Evolutionary conservation across 2,113 vertebrate species (phyloP).

Genomic region (Anoura caudifer): DNA sequence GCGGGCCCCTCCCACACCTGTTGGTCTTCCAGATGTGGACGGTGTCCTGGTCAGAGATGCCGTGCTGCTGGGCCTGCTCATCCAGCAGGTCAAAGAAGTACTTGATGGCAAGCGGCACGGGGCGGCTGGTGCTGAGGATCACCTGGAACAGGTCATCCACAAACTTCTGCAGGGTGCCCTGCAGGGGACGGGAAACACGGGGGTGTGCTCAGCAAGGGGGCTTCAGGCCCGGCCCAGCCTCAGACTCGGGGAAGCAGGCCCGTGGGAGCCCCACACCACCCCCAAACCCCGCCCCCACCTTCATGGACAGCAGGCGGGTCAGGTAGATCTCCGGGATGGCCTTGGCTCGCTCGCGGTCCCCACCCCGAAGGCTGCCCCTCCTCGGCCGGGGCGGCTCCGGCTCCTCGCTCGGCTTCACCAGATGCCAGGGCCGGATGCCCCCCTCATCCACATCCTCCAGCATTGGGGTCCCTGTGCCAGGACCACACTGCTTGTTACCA

Average conservation of each 20-base stretch:
- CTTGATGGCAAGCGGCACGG: slow-evolving; percentile 95
- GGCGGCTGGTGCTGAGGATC: slow-evolving; percentile 94
- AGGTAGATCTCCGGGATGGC: slow-evolving; percentile 98
- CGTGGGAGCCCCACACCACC: background rate
- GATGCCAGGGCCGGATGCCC: slow-evolving; percentile 95
- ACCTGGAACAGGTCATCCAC: slow-evolving; percentile 98
- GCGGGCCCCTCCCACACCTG: slow-evolving; percentile 86
- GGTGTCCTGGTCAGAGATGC: slow-evolving; percentile 93
- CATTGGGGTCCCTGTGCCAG: slow-evolving; percentile 93
- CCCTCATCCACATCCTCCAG: slow-evolving; percentile 99
- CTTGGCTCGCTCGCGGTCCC: slow-evolving; percentile 94
- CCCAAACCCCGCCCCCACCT: slow-evolving; percentile 81
- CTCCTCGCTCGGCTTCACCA: slow-evolving; percentile 97
- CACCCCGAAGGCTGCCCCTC: slow-evolving; percentile 89
- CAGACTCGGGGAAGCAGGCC: fast-evolving
- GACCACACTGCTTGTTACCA: background rate
- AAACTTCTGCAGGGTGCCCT: slow-evolving; percentile 98
- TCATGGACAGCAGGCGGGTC: slow-evolving; percentile 98
- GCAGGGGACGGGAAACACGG: background rate
- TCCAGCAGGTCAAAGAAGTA: slow-evolving; percentile 98
- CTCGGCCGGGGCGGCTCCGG: slow-evolving; percentile 95
- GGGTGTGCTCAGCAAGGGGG: background rate
- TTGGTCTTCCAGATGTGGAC: slow-evolving; percentile 99
- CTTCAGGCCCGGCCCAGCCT: background rate
- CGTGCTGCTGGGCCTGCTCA: slow-evolving; percentile 91